Evolutionary conservation across 2,888 invertebrate genomes (phyloP).

Genomic region (Synanthedon tipuliformis): DNA sequence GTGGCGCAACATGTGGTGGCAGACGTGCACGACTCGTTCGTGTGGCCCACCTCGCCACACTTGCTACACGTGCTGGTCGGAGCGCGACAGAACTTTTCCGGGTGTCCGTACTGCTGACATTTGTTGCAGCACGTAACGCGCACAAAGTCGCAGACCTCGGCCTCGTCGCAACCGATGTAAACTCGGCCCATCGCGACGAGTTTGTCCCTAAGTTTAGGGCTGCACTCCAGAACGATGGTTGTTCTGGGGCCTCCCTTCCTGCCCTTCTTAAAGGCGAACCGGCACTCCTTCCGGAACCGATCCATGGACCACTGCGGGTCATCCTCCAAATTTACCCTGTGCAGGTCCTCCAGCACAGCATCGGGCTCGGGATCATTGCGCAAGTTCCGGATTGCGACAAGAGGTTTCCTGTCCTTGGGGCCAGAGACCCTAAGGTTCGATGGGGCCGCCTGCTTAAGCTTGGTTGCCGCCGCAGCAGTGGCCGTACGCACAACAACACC

Average conservation of each 20-base stretch:
- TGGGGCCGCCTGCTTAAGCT: constrained; percentile 3
- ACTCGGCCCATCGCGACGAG: neutral
- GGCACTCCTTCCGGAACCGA: neutral
- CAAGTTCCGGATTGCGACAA: neutral
- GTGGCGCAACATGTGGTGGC: constrained; percentile 5
- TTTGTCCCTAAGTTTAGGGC: neutral
- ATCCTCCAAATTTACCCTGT: neutral
- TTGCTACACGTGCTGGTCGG: constrained; percentile 1
- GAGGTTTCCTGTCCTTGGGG: neutral
- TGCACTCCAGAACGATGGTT: neutral
- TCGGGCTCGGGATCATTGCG: neutral
- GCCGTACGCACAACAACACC: constrained; percentile 8
- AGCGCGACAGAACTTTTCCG: constrained; percentile 4
- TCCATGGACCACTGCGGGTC: neutral
- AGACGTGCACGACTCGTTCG: neutral
- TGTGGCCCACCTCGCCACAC: constrained; percentile 8
- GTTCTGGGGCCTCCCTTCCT: neutral
- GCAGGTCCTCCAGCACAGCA: neutral
- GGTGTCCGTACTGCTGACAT: constrained; percentile 9
- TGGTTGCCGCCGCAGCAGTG: neutral
- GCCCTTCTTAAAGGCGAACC: constrained; percentile 1
- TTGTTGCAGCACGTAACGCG: constrained; percentile 4
- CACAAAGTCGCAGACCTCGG: constrained; percentile 1
- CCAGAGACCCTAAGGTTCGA: neutral
- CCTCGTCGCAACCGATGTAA: constrained; percentile 5